Conservation (phyloP, 2,888 invertebrate species). For the Pseudolycoriella hygida region DNA sequence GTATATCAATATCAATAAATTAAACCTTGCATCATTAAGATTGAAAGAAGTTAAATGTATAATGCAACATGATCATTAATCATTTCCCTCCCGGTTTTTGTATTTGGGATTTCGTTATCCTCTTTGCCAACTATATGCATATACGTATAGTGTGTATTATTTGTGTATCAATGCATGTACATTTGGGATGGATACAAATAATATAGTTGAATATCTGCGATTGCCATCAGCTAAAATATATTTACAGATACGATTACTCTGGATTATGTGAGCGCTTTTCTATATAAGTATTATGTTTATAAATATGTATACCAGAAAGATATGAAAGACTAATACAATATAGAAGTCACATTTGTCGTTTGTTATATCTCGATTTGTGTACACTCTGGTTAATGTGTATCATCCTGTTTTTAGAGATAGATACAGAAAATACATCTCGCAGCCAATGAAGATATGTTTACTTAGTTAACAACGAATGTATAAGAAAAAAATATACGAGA, state of each 20-base stretch:
- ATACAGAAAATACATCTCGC: too few species aligned
- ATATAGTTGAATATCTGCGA: conserved; percentile 4
- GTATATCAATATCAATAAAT: conserved; percentile 1
- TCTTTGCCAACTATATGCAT: neutral
- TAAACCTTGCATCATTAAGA: conserved; percentile 6
- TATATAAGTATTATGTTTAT: neutral
- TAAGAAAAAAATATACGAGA: too few species aligned
- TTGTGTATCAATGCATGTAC: too few species aligned
- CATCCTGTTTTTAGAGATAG: too few species aligned
- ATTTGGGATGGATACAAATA: too few species aligned
- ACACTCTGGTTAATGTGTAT: too few species aligned
- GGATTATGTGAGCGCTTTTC: conserved; percentile 3
- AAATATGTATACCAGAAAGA: neutral
- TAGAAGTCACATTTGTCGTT: conserved; percentile 1
- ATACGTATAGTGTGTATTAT: neutral
- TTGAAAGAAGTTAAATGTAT: conserved; percentile 7
- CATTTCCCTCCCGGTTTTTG: conserved; percentile 6
- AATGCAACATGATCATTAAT: conserved; percentile 7
- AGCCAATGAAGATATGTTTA: too few species aligned
- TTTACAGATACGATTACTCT: conserved; percentile 8
- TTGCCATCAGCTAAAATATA: conserved; percentile 8
- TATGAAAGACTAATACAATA: neutral
- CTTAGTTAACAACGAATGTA: too few species aligned
- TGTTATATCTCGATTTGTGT: neutral
- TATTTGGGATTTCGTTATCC: conserved; percentile 3